Evolutionary conservation across 2,888 invertebrate genomes (phyloP), one percentile per base, ranked within the genome.

Genomic region (Lasioglossum calceatum): DNA sequence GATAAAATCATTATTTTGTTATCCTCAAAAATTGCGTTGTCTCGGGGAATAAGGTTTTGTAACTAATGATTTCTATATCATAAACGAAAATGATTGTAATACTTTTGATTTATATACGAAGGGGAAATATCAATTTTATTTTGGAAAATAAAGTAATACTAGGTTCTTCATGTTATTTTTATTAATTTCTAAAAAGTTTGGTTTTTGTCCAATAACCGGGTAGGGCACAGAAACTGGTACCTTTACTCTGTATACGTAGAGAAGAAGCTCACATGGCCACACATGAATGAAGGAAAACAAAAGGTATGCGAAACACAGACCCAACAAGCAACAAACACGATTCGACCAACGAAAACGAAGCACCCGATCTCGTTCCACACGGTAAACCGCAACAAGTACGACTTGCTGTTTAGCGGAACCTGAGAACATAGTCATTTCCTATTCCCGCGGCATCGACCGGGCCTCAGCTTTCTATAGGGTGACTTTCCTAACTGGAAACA

Each of bases 371-470:
- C 14, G 64, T 32, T 7, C 54, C 39, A 61, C 16, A 23, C 32
- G 58, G 16, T 54, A 58, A 27, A 39, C 77, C 23, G 79, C 79
- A 79, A 79, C 79, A 79, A 79, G 79, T 79, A 71, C 58, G 27
- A 72, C 27, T 58, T 12, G 16, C 27, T 76, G 36, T 54, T 67
- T 67, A 67, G 23, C 39, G 1, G 27, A 16, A 58, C 42, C 27
- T 8, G 27, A 32, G 70, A 71, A 16, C 36, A 23, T 44, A 71
- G 39, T 71, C 71, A 71, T 39, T 44, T 32, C 19, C 32, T 61
- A 16, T 19, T 47, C 4, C 12, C 39, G 70, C 16, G 70, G 70
- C 39, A 36, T 39, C 23, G 70, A 44, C n/a, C 72, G 23, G 14
- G 14, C 44, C 42, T 14, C 39, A 14, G 5, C 12, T 44, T n/a